A percentile compares a stretch with the other conserved stretches of the same genome.
Conservation (phyloP, 2,797 vertebrate species). For the Astyanax mexicanus region DNA sequence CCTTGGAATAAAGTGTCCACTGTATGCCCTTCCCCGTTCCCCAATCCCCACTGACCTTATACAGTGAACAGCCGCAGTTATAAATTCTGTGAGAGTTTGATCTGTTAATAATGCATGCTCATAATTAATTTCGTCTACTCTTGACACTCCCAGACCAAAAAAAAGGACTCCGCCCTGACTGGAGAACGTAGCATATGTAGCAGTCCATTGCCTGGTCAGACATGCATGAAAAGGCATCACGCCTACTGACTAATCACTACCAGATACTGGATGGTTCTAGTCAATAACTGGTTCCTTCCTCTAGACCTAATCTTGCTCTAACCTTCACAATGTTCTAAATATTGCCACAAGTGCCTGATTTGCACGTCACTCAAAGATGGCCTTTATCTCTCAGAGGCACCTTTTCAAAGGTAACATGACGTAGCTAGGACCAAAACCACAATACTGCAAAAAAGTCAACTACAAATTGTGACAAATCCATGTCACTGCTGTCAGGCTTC, state of each 20-base stretch:
- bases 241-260: constrained; percentile 26
- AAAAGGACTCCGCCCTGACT: constrained; percentile 9
- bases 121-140: constrained; percentile 42
- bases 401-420: constrained; percentile 30
- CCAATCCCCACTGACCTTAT: constrained; percentile 38
- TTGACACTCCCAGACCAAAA: constrained; percentile 27
- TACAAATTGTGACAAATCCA: neutral
- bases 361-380: constrained; percentile 23
- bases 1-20: constrained; percentile 80
- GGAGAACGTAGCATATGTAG: constrained; percentile 17
- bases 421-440: constrained; percentile 35
- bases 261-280: constrained; percentile 30
- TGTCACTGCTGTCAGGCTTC: neutral
- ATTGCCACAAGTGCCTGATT: constrained; percentile 28
- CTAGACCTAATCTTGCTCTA: neutral
- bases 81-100: constrained; percentile 52
- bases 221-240: constrained; percentile 43
- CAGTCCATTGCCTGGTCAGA: constrained; percentile 42
- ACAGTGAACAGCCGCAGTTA: constrained; percentile 68
- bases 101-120: constrained; percentile 51
- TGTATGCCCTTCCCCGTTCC: constrained; percentile 46
- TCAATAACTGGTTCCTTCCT: constrained; percentile 13
- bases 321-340: constrained; percentile 15
- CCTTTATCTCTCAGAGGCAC: constrained; percentile 36
- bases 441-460: constrained; percentile 43